These are phyloP conservation scores for Galerucella calmariensis DNA, from an alignment of 2,888 invertebrate genomes.

Conservation along the genomic window DNA sequence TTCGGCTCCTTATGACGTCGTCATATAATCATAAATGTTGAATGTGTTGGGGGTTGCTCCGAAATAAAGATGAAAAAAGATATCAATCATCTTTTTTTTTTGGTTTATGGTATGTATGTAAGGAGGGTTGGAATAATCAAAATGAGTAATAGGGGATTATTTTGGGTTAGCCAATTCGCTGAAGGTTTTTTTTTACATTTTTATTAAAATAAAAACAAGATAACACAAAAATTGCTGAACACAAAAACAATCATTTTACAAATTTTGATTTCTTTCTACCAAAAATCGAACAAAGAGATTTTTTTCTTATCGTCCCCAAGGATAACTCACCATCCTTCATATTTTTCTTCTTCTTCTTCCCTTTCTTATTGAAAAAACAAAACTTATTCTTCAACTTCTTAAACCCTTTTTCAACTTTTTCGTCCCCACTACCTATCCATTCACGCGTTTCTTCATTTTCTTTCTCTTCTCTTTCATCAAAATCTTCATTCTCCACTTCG, in stretches of 20 bases:
- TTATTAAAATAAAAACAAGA: background rate
- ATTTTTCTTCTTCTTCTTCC: background rate
- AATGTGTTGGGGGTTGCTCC: constrained; percentile 34
- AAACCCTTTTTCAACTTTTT: background rate
- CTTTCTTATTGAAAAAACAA: background rate
- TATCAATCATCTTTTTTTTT: constrained; percentile 21
- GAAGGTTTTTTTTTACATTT: background rate
- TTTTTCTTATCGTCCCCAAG: background rate
- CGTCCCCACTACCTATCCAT: background rate
- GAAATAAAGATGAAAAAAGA: constrained; percentile 13
- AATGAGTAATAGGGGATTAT: constrained; percentile 31
- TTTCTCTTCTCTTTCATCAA: background rate
- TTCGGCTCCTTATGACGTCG: constrained; percentile 43
- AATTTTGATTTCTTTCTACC: background rate
- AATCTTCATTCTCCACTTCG: background rate
- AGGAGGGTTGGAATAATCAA: constrained; percentile 25
- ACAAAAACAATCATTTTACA: background rate
- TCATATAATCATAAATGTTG: constrained; percentile 49
- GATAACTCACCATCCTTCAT: background rate
- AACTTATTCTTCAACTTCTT: constrained; percentile 10
- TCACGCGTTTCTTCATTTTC: background rate
- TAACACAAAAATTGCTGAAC: background rate
- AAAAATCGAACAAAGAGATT: background rate
- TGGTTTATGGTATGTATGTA: constrained; percentile 22
- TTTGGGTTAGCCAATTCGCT: constrained; percentile 9